These are phyloP conservation scores for Thelaira solivaga DNA, from an alignment of 2,888 invertebrate genomes.

Conservation along the genomic window DNA sequence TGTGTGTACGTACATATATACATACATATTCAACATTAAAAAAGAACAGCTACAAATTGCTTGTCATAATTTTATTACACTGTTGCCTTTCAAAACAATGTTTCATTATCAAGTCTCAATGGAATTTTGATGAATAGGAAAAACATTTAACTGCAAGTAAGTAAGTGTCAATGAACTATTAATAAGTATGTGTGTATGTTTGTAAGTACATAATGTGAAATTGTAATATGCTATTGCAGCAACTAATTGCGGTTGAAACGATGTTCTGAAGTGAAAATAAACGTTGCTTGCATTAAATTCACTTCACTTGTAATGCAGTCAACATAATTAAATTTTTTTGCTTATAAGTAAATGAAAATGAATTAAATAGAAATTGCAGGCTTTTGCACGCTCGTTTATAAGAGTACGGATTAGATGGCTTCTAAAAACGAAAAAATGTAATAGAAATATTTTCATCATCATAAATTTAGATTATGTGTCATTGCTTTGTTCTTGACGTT, in stretches of 20 bases:
- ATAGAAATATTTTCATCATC: slow-evolving; percentile 36
- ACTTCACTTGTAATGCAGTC: slow-evolving; percentile 19
- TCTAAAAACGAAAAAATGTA: slow-evolving; percentile 1
- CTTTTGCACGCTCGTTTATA: too few relatives aligned
- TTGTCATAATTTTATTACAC: neutral
- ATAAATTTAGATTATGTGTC: slow-evolving; percentile 57
- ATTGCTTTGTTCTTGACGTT: slow-evolving; percentile 32
- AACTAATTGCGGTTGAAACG: slow-evolving; percentile 23
- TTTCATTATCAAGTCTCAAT: slow-evolving; percentile 22
- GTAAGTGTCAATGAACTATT: slow-evolving; percentile 30
- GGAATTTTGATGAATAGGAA: slow-evolving; percentile 18
- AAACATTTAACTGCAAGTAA: neutral
- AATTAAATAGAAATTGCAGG: neutral
- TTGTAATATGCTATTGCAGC: slow-evolving; percentile 17
- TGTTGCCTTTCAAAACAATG: neutral
- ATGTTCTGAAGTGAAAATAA: slow-evolving; percentile 13
- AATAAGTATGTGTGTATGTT: too few relatives aligned
- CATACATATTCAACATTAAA: too few relatives aligned
- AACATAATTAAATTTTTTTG: neutral
- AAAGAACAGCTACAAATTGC: neutral
- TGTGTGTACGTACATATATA: neutral
- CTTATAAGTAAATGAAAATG: neutral
- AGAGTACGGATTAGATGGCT: too few relatives aligned
- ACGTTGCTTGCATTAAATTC: neutral
- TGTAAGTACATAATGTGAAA: slow-evolving; percentile 6